These are phyloP conservation scores for Dorcus hopei DNA, from an alignment of 2,888 invertebrate species.

Conservation along the genomic window DNA sequence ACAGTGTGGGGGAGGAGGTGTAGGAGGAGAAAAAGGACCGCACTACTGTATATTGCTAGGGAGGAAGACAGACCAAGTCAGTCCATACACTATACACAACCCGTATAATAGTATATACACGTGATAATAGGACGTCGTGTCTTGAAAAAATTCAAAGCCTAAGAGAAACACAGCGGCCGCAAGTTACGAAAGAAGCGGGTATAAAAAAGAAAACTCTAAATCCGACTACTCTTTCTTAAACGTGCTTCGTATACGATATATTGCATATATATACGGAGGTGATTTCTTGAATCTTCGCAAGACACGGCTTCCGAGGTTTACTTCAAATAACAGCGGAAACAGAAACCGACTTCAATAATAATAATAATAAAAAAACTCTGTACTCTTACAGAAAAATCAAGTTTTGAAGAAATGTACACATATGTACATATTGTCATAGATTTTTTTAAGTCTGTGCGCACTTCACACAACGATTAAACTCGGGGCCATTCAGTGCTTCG, in stretches of 20 bases:
- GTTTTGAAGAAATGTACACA: conserved; percentile 44
- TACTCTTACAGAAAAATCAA: conserved; percentile 31
- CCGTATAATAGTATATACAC: conserved; percentile 24
- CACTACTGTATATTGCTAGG: conserved; percentile 40
- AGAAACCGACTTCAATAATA: conserved; percentile 4
- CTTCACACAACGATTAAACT: conserved; percentile 28
- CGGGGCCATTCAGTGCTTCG: conserved; percentile 49
- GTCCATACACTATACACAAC: conserved; percentile 39
- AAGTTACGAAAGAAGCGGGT: too few relatives aligned
- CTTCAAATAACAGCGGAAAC: background rate
- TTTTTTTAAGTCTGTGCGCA: conserved; percentile 43
- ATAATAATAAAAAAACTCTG: conserved; percentile 28
- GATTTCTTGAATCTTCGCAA: conserved; percentile 3
- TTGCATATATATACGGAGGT: too few relatives aligned
- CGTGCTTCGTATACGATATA: too few relatives aligned
- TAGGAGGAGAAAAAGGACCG: conserved; percentile 21
- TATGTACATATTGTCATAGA: conserved; percentile 53
- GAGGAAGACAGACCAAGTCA: conserved; percentile 49
- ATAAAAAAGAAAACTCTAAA: too few relatives aligned
- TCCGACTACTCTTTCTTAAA: too few relatives aligned
- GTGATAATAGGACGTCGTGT: conserved; percentile 15
- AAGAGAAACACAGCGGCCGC: background rate
- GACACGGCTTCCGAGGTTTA: conserved; percentile 8
- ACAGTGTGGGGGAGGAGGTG: conserved; percentile 4
- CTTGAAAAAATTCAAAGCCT: conserved; percentile 6